Percentiles rank a stretch among this genome's conserved stretches.
These are phyloP conservation scores for Ochotona princeps DNA, from an alignment of 2,113 vertebrate genomes.

Conservation along the genomic window DNA sequence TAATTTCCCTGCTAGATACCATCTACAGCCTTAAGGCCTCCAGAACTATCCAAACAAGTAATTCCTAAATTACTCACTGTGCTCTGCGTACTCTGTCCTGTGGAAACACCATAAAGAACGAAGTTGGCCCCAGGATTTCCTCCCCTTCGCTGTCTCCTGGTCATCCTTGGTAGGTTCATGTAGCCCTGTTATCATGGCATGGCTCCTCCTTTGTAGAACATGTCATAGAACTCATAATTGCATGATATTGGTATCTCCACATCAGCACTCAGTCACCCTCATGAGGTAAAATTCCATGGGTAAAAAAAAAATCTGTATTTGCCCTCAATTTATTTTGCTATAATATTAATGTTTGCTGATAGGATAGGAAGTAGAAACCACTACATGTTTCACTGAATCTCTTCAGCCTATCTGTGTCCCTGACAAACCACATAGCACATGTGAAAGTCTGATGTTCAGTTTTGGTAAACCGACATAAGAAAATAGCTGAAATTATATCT, in stretches of 20 bases:
- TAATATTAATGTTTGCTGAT: background rate
- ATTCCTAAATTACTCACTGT: background rate
- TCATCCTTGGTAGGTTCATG: background rate
- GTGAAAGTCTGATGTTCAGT: background rate
- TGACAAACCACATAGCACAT: background rate
- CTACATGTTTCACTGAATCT: background rate
- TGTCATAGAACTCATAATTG: background rate
- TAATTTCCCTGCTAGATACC: background rate
- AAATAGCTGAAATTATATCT: slow-evolving; percentile 10
- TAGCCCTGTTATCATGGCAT: background rate
- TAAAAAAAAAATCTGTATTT: background rate
- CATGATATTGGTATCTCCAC: background rate
- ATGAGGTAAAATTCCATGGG: background rate
- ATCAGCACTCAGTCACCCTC: background rate
- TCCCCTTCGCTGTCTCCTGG: background rate
- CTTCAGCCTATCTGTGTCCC: background rate
- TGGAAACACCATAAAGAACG: background rate
- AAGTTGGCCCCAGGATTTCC: background rate
- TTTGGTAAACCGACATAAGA: background rate
- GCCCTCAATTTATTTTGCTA: background rate
- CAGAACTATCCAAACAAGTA: background rate
- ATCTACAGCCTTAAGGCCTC: background rate
- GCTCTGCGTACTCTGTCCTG: background rate
- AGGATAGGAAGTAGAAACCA: background rate
- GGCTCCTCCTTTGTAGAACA: background rate